These are phyloP conservation scores for Procambarus virginalis DNA, from an alignment of 1,140 invertebrate species.

Conservation along the genomic window DNA sequence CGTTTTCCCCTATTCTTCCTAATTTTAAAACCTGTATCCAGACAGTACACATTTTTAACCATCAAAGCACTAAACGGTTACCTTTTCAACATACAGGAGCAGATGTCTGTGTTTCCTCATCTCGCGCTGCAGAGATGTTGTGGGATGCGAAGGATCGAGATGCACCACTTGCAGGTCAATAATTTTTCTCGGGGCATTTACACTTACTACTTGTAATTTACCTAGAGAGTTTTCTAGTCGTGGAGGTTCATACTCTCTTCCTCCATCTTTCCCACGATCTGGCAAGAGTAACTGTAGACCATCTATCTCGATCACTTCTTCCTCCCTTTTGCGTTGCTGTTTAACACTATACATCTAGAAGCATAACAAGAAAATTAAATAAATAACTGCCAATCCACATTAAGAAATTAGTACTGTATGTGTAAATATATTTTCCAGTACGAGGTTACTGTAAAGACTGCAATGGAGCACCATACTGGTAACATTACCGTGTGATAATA, in stretches of 20 bases:
- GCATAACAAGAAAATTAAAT: constrained; percentile 46
- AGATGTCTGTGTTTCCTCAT: constrained; percentile 68
- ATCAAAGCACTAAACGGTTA: background rate
- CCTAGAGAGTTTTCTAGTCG: constrained; percentile 95
- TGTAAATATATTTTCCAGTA: too few species aligned
- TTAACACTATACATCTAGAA: constrained; percentile 88
- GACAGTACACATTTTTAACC: too few species aligned
- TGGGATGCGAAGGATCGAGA: constrained; percentile 65
- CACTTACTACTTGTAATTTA: constrained; percentile 81
- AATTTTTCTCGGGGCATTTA: constrained; percentile 92
- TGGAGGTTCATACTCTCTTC: constrained; percentile 80
- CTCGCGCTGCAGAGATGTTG: constrained; percentile 62
- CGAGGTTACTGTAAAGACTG: too few species aligned
- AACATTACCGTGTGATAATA: too few species aligned
- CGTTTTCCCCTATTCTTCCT: too few species aligned
- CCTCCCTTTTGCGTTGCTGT: constrained; percentile 56
- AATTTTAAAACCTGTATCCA: too few species aligned
- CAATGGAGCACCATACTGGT: too few species aligned
- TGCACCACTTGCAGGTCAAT: constrained; percentile 89
- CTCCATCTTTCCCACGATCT: constrained; percentile 60
- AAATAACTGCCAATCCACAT: background rate
- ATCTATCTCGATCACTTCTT: constrained; percentile 61
- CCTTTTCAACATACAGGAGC: constrained; percentile 66
- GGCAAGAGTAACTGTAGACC: constrained; percentile 61
- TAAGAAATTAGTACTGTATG: too few species aligned